Evolutionary conservation across 1,140 invertebrate species (phyloP).

Genomic region (Muscidifurax raptorellus): DNA sequence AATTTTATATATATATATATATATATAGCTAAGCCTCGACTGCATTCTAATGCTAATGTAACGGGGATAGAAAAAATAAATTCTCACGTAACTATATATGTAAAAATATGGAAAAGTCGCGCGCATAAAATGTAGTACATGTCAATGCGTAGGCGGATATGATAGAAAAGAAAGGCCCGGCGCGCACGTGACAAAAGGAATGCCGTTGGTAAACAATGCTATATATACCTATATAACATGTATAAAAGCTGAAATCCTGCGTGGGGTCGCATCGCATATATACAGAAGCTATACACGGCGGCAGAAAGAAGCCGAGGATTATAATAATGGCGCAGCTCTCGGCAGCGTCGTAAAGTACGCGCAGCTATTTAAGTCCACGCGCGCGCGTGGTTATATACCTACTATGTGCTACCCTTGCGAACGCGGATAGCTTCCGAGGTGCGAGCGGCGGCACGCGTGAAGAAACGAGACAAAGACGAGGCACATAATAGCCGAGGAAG

Average conservation of each 20-base stretch:
- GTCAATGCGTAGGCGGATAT: background rate
- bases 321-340: constrained; percentile 1
- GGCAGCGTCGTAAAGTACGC: background rate
- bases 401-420: too few relatives aligned
- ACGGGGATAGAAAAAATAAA: background rate
- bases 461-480: background rate
- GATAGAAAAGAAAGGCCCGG: background rate
- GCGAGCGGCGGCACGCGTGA: background rate
- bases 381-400: background rate
- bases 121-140: constrained; percentile 3
- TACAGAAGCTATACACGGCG: background rate
- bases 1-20: too few relatives aligned
- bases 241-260: background rate
- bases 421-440: too few relatives aligned
- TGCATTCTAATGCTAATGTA: constrained; percentile 13
- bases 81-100: constrained; percentile 9
- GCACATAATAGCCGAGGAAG: background rate
- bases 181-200: background rate
- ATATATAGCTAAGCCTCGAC: too few relatives aligned
- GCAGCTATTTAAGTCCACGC: background rate
- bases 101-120: background rate
- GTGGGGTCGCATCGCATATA: background rate
- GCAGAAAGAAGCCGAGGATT: background rate
- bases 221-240: too few relatives aligned
- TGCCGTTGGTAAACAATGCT: background rate